phyloP scores from a whole-genome alignment of 2,113 vertebrate genomes.

The Ceyx melanurus region DNA sequence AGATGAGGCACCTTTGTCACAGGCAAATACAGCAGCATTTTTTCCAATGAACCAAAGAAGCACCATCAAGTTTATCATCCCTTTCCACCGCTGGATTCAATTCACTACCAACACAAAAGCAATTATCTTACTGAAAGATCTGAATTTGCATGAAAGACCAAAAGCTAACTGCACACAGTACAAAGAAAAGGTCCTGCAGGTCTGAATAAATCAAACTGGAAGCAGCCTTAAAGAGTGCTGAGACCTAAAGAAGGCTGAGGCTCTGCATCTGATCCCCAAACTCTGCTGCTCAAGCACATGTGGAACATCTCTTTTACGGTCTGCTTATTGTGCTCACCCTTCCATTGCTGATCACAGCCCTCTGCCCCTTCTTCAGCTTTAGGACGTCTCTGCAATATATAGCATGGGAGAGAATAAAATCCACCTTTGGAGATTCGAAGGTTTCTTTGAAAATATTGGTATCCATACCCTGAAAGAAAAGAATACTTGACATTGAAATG shows the following conservation, averaged over 20 bases:
- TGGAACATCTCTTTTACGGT: neutral
- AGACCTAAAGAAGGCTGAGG: neutral
- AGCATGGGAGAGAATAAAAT: conserved; percentile 92
- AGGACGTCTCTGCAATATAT: conserved; percentile 90
- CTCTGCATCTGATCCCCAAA: neutral
- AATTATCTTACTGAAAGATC: neutral
- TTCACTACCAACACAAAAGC: neutral
- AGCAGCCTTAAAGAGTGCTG: rapidly evolving
- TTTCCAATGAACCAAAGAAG: neutral
- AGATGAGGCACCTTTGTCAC: neutral
- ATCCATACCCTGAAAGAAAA: conserved; percentile 90
- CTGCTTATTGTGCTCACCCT: conserved; percentile 80
- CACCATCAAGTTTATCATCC: neutral
- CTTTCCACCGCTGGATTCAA: neutral
- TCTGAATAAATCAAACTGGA: neutral
- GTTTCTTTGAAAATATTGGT: conserved; percentile 85
- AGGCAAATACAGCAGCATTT: neutral
- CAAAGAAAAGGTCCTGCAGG: neutral
- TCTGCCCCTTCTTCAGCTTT: conserved; percentile 93
- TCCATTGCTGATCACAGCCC: conserved; percentile 95
- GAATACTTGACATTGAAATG: neutral
- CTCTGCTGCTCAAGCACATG: neutral
- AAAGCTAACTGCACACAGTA: neutral
- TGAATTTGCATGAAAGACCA: neutral
- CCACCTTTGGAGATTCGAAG: conserved; percentile 83